Evolutionary conservation across 2,797 vertebrate species (phyloP), one percentile per base, ranked within the genome.

Genomic region (Phrynocephalus forsythii): DNA sequence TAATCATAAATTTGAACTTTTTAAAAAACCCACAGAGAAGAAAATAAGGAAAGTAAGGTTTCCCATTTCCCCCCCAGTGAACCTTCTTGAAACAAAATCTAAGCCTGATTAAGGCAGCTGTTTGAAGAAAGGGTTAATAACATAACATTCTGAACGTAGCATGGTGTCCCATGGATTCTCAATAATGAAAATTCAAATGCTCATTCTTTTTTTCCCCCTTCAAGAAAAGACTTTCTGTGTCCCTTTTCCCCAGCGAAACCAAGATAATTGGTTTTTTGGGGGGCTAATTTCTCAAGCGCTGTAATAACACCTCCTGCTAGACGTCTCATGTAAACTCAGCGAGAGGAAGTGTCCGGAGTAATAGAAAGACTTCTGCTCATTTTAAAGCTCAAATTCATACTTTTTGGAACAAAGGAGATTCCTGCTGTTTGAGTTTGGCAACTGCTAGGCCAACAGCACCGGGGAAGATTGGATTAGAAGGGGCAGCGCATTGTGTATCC

Each of bases 381-480:
- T 97, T 96, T 95, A 95, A 96, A 97, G 95, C 96, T 97, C 94
- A 96, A 95, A 97, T 97, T 97, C 96, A 95, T 97, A 96, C 95
- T 97, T 96, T 97, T 94, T 95, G 92, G 93, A 96, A 97, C 97
- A 98, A 98, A 98, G 96, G 94, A 95, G 96, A 95, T 97, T 95
- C 98, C 98, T 94, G 97, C 97, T 98, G 98, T 96, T 97, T 94
- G 95, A 96, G 96, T 97, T 97, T 97, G 96, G 96, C 96, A 97
- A 97, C 96, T 94, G 87, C 97, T 94, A 56, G 93, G 94, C 96
- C 96, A 96, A 96, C 96, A 92, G 95, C 95, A 96, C 95, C 95
- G 97, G 97, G 94, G 94, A 96, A 98, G 98, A 98, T 98, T 98
- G 98, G 98, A 98, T 99, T 98, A 98, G 96, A 90, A 95, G 96